Evolutionary conservation across 1,140 invertebrate genomes (phyloP).

Genomic region (Pissodes strobi): DNA sequence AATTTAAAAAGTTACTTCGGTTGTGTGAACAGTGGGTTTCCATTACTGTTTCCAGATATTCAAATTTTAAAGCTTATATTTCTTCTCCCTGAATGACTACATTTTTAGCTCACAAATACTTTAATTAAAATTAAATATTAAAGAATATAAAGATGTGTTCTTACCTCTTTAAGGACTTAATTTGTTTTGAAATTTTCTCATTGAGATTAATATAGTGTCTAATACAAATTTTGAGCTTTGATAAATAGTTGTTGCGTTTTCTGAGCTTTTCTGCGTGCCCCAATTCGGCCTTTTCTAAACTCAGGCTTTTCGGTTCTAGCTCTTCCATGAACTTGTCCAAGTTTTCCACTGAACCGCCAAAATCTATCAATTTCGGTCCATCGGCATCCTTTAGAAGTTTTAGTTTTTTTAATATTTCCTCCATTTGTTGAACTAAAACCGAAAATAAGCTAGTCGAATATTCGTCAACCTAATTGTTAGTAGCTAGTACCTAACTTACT

Average conservation of each 20-base stretch:
- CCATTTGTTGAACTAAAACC: constrained; percentile 17
- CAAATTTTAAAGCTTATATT: too few species aligned
- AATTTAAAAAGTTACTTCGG: too few species aligned
- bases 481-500: too few species aligned
- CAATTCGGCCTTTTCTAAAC: not conserved
- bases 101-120: too few species aligned
- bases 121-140: too few species aligned
- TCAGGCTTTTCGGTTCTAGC: constrained; percentile 8
- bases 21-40: too few species aligned
- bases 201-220: constrained; percentile 20
- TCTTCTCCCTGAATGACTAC: too few species aligned
- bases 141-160: not conserved
- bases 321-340: constrained; percentile 1
- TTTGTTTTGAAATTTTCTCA: constrained; percentile 6
- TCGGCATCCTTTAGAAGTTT: constrained; percentile 8
- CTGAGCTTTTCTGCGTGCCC: constrained; percentile 14
- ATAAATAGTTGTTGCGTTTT: constrained; percentile 7
- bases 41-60: too few species aligned
- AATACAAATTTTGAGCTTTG: constrained; percentile 19
- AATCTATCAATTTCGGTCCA: not conserved
- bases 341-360: not conserved
- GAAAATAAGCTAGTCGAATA: too few species aligned
- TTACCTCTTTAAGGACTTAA: constrained; percentile 20
- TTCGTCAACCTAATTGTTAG: too few species aligned
- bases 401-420: constrained; percentile 8